Evolutionary conservation across 2,797 vertebrate species (phyloP), one percentile per base, ranked within the genome.

Genomic region (Caiman crocodilus): DNA sequence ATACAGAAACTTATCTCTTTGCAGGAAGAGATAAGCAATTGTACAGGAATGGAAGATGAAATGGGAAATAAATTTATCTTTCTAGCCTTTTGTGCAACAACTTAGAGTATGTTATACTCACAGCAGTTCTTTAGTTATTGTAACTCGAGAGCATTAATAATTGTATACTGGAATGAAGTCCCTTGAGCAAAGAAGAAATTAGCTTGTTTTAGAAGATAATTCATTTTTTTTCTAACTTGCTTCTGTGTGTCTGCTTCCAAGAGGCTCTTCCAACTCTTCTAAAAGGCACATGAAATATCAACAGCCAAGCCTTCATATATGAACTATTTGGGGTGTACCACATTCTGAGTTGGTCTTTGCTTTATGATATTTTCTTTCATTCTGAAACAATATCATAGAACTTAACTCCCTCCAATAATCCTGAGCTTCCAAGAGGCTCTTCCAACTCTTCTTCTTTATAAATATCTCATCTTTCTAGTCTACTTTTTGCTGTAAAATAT

Each of bases 241-340:
- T 28, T n/a, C 23, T 13, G 28, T 6, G 65, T 8, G 16, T 64
- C 4, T 0, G 1, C 50, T 30, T 50, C 1, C 0, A 20, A 30
- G 28, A 30, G n/a, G 60, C 79, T 5, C 23, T 50, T 69, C 1
- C 10, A 50, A 0, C 6, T 15, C 63, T 80, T 21, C 30, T 4
- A 15, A 50, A 55, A 50, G 32, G 26, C 71, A 50, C 10, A 50
- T 50, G 42, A 50, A 50, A 50, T 50, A 9, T 50, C 42, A 50
- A 50, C 42, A 50, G 42, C 42, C 42, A 50, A 50, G 42, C 42
- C 42, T 50, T 50, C 42, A 50, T 50, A 50, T 50, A 65, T n/a
- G 63, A 65, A 65, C 30, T 65, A 65, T 65, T n/a, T 65, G 28
- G 63, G 26, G n/a, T 65, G 63, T 18, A 14, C 28, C 28, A 65